Evolutionary conservation across 2,113 vertebrate genomes (phyloP).

Genomic region (Protomyctophum bolini): DNA sequence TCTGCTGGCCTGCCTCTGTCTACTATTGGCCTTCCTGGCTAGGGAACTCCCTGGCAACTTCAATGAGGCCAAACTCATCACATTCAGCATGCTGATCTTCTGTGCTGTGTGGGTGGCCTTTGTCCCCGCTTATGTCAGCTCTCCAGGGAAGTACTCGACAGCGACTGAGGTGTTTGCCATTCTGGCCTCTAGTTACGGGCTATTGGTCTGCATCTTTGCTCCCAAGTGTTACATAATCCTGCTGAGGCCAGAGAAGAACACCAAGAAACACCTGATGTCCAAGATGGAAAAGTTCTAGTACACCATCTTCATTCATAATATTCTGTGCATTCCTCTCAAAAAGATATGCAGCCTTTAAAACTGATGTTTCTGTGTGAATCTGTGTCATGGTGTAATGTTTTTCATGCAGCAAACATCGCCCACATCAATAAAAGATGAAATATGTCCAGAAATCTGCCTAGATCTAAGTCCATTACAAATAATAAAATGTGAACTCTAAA

Average conservation of each 20-base stretch:
- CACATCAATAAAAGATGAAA: no score
- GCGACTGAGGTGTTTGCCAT: conserved; percentile 82
- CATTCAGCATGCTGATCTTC: conserved; percentile 83
- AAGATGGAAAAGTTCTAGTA: conserved; percentile 51
- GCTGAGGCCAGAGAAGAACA: conserved; percentile 76
- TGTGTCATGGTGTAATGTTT: background rate
- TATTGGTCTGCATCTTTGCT: conserved; percentile 79
- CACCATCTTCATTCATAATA: background rate
- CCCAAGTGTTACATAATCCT: conserved; percentile 83
- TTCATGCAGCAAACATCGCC: background rate
- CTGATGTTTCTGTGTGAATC: background rate
- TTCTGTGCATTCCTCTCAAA: background rate
- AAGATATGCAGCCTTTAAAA: background rate
- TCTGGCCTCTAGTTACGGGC: conserved; percentile 80
- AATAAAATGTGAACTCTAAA: no score
- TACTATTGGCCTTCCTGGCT: conserved; percentile 79
- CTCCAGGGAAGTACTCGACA: conserved; percentile 79
- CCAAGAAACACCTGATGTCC: conserved; percentile 76
- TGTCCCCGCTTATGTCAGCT: conserved; percentile 80
- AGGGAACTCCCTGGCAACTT: conserved; percentile 81
- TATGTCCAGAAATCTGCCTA: no score
- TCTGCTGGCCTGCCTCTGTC: conserved; percentile 74
- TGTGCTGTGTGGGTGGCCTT: conserved; percentile 81
- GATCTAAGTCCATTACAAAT: no score
- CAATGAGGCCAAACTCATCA: conserved; percentile 81